Evolutionary conservation across 35 echinoderm and acorn worm species (phyloP).

Genomic region (Ophioderma brevispina): DNA sequence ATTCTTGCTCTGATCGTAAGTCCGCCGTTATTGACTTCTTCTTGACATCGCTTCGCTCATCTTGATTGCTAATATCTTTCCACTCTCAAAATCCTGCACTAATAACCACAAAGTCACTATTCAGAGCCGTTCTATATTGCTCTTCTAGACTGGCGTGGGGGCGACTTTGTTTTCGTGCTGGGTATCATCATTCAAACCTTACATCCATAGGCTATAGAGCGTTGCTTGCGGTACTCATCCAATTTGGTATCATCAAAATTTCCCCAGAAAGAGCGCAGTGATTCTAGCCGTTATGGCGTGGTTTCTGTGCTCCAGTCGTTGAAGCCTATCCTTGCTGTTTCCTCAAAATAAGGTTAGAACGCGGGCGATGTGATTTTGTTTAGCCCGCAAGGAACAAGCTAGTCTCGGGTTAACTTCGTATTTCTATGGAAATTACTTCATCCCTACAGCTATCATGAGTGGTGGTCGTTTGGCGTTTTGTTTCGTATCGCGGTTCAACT

Average conservation of each 20-base stretch:
- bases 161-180: slow-evolving; percentile 51
- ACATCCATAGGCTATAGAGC: too few species aligned
- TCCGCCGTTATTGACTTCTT: slow-evolving; percentile 53
- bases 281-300: slow-evolving; percentile 37
- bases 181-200: slow-evolving; percentile 78
- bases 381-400: background rate
- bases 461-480: slow-evolving; percentile 74
- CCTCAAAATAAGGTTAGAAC: too few species aligned
- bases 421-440: slow-evolving; percentile 73
- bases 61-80: slow-evolving; percentile 18
- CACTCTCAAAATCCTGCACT: background rate
- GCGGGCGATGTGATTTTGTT: slow-evolving; percentile 3
- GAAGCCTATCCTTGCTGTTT: too few species aligned
- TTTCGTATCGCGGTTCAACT: slow-evolving; percentile 35
- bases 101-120: background rate
- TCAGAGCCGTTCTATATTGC: slow-evolving; percentile 18
- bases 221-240: too few species aligned
- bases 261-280: slow-evolving; percentile 42
- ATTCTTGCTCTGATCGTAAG: slow-evolving; percentile 39
- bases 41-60: slow-evolving; percentile 34
- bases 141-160: slow-evolving; percentile 43
- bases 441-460: slow-evolving; percentile 45
- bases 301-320: slow-evolving; percentile 9
- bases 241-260: slow-evolving; percentile 39
- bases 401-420: background rate